phyloP scores from a whole-genome alignment of 2,888 invertebrate species.

The Eucriotettix oculatus region DNA sequence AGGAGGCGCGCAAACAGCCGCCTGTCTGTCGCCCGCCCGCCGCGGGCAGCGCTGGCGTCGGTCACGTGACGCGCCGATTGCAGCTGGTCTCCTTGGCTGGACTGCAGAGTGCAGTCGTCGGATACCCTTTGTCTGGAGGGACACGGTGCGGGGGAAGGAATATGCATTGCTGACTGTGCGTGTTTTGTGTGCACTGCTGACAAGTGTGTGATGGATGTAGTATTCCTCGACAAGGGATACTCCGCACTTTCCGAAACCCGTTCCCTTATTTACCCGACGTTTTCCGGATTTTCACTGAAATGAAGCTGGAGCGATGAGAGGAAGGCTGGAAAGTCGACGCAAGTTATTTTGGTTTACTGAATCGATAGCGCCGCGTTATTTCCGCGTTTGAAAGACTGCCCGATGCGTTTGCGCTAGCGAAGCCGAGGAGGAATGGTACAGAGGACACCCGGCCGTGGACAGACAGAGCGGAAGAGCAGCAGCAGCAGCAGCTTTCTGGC shows the following conservation, averaged over 20 bases:
- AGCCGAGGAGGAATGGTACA: neutral
- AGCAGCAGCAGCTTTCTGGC: neutral
- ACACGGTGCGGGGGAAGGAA: conserved; percentile 7
- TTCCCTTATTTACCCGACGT: no score
- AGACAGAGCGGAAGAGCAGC: no score
- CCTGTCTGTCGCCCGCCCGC: no score
- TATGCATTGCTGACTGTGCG: conserved; percentile 1
- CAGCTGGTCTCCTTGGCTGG: conserved; percentile 11
- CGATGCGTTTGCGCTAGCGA: neutral
- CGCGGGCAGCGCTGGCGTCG: neutral
- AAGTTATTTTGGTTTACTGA: no score
- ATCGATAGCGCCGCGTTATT: no score
- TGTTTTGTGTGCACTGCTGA: conserved; percentile 1
- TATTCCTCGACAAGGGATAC: neutral
- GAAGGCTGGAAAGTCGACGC: neutral
- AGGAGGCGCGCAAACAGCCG: neutral
- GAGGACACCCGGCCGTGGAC: neutral
- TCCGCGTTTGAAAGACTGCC: neutral
- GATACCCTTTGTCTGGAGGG: conserved; percentile 10
- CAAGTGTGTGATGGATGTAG: conserved; percentile 7
- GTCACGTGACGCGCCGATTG: conserved; percentile 11
- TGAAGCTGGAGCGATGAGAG: neutral
- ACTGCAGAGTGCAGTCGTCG: conserved; percentile 13
- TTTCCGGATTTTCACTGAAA: neutral
- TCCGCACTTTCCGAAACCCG: neutral